Evolutionary conservation across 2,888 invertebrate species (phyloP).

Genomic region (Meliscaeva auricollis): DNA sequence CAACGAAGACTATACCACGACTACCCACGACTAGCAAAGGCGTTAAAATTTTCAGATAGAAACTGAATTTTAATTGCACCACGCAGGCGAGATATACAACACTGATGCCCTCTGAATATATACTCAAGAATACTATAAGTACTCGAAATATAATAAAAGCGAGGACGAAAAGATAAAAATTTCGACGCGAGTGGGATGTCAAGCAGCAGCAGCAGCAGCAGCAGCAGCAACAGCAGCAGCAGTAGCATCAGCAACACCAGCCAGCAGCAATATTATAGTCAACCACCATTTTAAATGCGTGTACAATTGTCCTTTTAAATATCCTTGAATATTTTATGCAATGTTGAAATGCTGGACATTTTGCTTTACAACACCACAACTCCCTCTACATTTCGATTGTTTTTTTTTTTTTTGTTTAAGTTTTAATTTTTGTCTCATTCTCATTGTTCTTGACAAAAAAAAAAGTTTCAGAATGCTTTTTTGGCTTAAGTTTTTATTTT

Average conservation of each 20-base stretch:
- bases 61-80: slow-evolving; percentile 72
- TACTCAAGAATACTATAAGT: slow-evolving; percentile 32
- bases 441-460: slow-evolving; percentile 52
- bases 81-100: slow-evolving; percentile 39
- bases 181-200: slow-evolving; percentile 61
- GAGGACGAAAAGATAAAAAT: slow-evolving; percentile 50
- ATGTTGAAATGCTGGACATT: slow-evolving; percentile 22
- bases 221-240: slow-evolving; percentile 29
- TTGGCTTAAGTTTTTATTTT: slow-evolving; percentile 56
- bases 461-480: slow-evolving; percentile 52
- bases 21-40: slow-evolving; percentile 25
- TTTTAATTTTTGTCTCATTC: slow-evolving; percentile 32
- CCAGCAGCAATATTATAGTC: background rate
- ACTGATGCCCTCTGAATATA: slow-evolving; percentile 9
- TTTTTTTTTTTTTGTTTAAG: background rate
- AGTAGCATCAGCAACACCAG: slow-evolving; percentile 21
- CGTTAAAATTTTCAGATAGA: slow-evolving; percentile 60
- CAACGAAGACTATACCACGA: slow-evolving; percentile 11
- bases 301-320: slow-evolving; percentile 76
- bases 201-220: slow-evolving; percentile 42
- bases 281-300: slow-evolving; percentile 71
- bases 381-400: slow-evolving; percentile 4
- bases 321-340: slow-evolving; percentile 72
- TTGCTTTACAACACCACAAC: slow-evolving; percentile 8
- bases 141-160: slow-evolving; percentile 24